These are phyloP conservation scores for Mylabris sibirica DNA, from an alignment of 2,888 invertebrate species.

Conservation along the genomic window DNA sequence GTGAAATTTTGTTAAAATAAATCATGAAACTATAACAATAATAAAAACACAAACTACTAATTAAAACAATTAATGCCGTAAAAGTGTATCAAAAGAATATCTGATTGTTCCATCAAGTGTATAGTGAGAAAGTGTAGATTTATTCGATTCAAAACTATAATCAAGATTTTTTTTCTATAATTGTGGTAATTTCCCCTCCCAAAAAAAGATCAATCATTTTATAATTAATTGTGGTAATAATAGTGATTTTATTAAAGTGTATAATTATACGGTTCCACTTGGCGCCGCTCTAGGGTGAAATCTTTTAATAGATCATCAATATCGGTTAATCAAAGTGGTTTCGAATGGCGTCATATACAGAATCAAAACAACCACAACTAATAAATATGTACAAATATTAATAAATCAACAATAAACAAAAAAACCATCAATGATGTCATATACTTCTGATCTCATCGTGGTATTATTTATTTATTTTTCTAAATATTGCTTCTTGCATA, in stretches of 20 bases:
- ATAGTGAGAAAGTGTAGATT: background rate
- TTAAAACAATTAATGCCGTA: background rate
- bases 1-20: conserved; percentile 8
- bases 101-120: background rate
- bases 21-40: background rate
- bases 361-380: conserved; percentile 10
- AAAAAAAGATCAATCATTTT: background rate
- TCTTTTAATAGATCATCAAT: background rate
- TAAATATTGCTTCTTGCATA: background rate
- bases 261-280: background rate
- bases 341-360: too few relatives aligned
- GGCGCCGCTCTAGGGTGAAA: background rate
- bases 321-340: background rate
- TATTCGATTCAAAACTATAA: background rate
- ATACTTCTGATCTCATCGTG: conserved; percentile 10
- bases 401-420: background rate
- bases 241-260: background rate
- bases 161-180: too few relatives aligned
- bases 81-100: background rate
- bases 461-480: background rate
- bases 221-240: background rate
- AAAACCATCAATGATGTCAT: conserved; percentile 16
- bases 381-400: background rate
- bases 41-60: background rate
- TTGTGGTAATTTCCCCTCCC: background rate